Percentiles rank a stretch among this genome's conserved stretches.
These are phyloP conservation scores for Eucidaris tribuloides DNA, from an alignment of 35 echinoderm and acorn worm genomes.

Conservation along the genomic window DNA sequence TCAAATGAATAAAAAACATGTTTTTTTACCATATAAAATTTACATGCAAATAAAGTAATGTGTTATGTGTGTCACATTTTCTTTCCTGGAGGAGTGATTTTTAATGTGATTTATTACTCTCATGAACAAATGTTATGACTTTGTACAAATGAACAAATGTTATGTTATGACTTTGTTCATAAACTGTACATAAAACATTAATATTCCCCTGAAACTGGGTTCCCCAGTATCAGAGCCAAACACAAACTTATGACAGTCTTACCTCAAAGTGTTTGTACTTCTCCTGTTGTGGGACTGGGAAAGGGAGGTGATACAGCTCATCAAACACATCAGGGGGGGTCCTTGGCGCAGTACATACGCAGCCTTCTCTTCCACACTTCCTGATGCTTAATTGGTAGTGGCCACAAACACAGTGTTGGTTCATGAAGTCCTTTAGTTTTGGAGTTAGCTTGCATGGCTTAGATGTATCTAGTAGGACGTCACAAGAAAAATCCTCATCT, in stretches of 20 bases:
- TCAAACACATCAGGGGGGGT: conserved; percentile 21
- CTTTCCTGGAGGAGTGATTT: no score
- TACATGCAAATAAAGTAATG: no score
- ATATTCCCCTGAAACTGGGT: no score
- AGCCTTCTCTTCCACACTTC: conserved; percentile 31
- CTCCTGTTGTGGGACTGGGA: background rate
- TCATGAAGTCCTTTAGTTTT: background rate
- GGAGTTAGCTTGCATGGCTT: background rate
- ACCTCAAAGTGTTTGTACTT: conserved; percentile 33
- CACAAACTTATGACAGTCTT: background rate
- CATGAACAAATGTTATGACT: no score
- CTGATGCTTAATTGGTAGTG: conserved; percentile 47
- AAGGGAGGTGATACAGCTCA: conserved; percentile 21
- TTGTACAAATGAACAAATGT: no score
- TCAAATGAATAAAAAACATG: no score
- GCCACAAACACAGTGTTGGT: background rate
- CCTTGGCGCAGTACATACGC: background rate
- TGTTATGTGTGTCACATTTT: no score
- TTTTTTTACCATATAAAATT: no score
- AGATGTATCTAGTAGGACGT: background rate
- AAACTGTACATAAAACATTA: background rate
- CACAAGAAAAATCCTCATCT: background rate
- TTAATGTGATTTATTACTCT: no score
- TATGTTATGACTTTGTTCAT: no score
- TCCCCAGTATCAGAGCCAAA: no score